Evolutionary conservation across 2,888 invertebrate genomes (phyloP), one percentile per base, ranked within the genome.

Genomic region (Acanthosepion lycidas): DNA sequence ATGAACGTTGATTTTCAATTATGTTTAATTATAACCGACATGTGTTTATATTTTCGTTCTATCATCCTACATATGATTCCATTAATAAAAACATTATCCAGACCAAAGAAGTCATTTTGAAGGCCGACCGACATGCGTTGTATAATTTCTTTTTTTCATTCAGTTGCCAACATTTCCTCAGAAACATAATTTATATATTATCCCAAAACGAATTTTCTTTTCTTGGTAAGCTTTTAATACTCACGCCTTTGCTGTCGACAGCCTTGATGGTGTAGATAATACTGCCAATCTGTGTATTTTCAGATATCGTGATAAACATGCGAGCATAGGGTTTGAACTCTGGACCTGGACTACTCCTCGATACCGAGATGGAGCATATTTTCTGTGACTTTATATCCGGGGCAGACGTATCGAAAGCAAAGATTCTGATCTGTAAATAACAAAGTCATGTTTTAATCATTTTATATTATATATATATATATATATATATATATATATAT

Each of bases 361-460:
- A 42, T 28, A 93, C 93, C 4, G 26, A 26, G 12, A 93, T 12
- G 5, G 53, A n/a, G 48, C 93, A 93, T 1, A n/a, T 93, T 28
- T 93, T 93, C 53, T 12, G 28, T 28, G 51, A 4, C 12, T 53
- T 51, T 20, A 93, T 28, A 4, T 12, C 33, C 18, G 93, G 93
- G 4, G 93, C 49, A 93, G 53, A 28, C 28, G 93, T 93, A 93
- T 93, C 53, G 28, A 93, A 93, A 12, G 93, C 93, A 93, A 28
- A 93, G 8, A 93, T 93, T 93, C 8, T 28, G 20, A 93, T 28
- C 93, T 93, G 6, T 33, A 33, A 33, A 91, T 33, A 91, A 91
- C 1, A 48, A 91, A 42, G 33, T 91, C 23, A 91, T 18, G 42
- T 91, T 33, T 20, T 91, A 28, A 91, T 91, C 33, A 91, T 91